Percentiles rank a stretch among this genome's conserved stretches.
These are phyloP conservation scores for Stegodyphus dumicola DNA, from an alignment of 1,140 invertebrate genomes.

Conservation along the genomic window DNA sequence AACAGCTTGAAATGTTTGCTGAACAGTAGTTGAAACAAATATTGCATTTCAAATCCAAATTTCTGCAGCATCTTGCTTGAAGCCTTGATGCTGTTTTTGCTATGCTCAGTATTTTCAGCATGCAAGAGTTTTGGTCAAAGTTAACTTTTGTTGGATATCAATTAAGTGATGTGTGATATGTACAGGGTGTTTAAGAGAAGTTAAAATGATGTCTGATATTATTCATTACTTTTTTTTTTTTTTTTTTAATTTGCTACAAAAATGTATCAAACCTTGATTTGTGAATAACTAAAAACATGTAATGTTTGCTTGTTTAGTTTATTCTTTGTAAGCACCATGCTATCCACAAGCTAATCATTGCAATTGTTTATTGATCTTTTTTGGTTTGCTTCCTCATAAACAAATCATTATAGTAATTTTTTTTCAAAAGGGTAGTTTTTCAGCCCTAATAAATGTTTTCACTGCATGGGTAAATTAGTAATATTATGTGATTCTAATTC, in stretches of 20 bases:
- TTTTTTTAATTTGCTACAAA: background rate
- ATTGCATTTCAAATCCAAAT: background rate
- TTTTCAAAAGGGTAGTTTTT: too few species aligned
- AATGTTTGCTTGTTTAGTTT: background rate
- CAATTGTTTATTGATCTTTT: background rate
- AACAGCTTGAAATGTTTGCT: slow-evolving; percentile 46
- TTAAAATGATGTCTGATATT: background rate
- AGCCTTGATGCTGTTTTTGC: slow-evolving; percentile 18
- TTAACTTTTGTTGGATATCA: slow-evolving; percentile 25
- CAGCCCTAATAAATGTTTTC: too few species aligned
- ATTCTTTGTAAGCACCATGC: background rate
- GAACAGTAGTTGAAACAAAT: background rate
- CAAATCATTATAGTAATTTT: too few species aligned
- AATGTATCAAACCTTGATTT: background rate
- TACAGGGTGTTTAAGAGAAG: slow-evolving; percentile 8
- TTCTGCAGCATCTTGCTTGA: slow-evolving; percentile 3
- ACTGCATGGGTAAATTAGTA: too few species aligned
- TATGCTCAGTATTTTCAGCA: slow-evolving; percentile 22
- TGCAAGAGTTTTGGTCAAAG: slow-evolving; percentile 25
- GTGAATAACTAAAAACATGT: background rate
- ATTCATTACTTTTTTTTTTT: background rate
- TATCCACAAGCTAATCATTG: background rate
- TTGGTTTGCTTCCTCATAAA: too few species aligned
- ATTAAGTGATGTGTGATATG: background rate
- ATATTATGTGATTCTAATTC: too few species aligned